Evolutionary conservation across 2,113 vertebrate species (phyloP).

Genomic region (Hymenochirus boettgeri): DNA sequence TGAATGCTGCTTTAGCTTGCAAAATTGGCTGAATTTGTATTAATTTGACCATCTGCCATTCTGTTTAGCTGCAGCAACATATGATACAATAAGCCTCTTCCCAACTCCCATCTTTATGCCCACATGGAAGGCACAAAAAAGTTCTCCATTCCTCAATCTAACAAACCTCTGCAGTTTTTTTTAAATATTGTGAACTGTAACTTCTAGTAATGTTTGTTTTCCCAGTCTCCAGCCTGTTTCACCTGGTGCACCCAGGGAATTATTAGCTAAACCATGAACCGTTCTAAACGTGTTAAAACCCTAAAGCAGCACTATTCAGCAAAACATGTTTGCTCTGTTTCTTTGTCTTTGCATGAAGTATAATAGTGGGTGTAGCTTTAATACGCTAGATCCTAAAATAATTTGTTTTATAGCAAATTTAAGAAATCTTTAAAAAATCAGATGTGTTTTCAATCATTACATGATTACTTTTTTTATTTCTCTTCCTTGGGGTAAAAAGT

Average conservation of each 20-base stretch:
- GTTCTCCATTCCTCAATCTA: constrained; percentile 44
- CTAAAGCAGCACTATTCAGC: too few species aligned
- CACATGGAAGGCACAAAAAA: constrained; percentile 9
- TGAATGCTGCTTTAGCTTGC: constrained; percentile 47
- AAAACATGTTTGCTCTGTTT: too few species aligned
- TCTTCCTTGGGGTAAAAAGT: too few species aligned
- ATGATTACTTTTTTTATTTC: too few species aligned
- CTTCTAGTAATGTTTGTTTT: constrained; percentile 17
- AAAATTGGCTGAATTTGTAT: constrained; percentile 64
- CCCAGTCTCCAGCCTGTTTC: neutral
- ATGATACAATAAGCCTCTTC: constrained; percentile 48
- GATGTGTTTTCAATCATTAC: too few species aligned
- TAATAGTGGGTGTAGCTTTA: too few species aligned
- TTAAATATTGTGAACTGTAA: constrained; percentile 33
- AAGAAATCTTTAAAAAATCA: too few species aligned
- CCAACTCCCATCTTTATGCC: constrained; percentile 4
- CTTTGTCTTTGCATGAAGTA: too few species aligned
- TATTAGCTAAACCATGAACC: too few species aligned
- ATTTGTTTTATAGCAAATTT: too few species aligned
- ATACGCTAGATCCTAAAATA: too few species aligned
- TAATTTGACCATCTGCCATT: constrained; percentile 75
- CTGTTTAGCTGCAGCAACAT: constrained; percentile 69
- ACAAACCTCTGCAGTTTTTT: constrained; percentile 39
- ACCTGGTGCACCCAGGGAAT: neutral
- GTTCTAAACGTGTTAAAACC: too few species aligned